Conservation (phyloP, 2,113 vertebrate genomes). For the Poecilia latipinna region DNA sequence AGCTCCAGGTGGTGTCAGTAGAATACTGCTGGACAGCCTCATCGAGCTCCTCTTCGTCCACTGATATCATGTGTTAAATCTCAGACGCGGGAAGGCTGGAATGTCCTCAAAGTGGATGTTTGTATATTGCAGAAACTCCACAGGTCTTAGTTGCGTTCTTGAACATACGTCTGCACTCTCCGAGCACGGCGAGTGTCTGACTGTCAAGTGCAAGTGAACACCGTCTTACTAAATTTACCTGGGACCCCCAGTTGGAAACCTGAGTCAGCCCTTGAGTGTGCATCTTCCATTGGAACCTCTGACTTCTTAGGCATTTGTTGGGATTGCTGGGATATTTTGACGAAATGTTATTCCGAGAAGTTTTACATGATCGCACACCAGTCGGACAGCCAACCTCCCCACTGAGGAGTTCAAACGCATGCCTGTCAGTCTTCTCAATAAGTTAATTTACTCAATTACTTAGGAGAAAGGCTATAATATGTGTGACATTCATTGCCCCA, state of each 20-base stretch:
- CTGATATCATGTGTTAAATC: constrained; percentile 72
- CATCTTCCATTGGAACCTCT: constrained; percentile 49
- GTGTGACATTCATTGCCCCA: constrained; percentile 32
- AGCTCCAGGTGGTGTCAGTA: constrained; percentile 77
- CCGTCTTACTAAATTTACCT: constrained; percentile 70
- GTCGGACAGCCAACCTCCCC: not conserved
- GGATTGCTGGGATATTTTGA: constrained; percentile 26
- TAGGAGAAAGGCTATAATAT: constrained; percentile 23
- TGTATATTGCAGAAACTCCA: not conserved
- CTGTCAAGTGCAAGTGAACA: constrained; percentile 32
- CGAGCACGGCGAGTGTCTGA: constrained; percentile 51
- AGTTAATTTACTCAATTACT: constrained; percentile 34
- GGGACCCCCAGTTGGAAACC: constrained; percentile 64
- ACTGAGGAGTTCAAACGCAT: not conserved
- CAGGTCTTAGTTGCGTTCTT: not conserved
- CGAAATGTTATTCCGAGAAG: constrained; percentile 21
- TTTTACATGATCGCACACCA: constrained; percentile 4
- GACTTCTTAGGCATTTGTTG: constrained; percentile 66
- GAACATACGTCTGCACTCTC: constrained; percentile 30
- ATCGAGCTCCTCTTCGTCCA: constrained; percentile 65
- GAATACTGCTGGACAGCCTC: constrained; percentile 55
- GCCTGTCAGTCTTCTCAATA: not conserved
- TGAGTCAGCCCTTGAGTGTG: constrained; percentile 55
- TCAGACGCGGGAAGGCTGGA: constrained; percentile 25
- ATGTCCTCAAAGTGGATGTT: not conserved